Base-by-base conservation (phyloP, 2,113 vertebrate species). In the Halichoeres trimaculatus region DNA sequence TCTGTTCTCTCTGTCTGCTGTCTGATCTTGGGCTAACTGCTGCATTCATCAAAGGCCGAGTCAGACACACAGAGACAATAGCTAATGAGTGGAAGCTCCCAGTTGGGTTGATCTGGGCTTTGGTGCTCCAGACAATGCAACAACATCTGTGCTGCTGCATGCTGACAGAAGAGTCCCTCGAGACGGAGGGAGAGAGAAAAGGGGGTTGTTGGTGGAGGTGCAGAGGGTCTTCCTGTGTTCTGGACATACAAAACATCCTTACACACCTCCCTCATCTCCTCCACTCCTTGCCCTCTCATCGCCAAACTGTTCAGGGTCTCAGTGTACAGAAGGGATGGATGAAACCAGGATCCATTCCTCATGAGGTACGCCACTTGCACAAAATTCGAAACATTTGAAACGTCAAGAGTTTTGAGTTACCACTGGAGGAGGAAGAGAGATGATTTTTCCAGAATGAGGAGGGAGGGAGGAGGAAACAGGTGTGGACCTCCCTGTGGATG, bases 111-210 rank as follows among this genome's bases (percentile, higher is more conserved):
- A 90, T 89, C 86, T 57, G 48, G 80, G 86, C 88, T 90, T 75
- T 70, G 82, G 78, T 78, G 83, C 85, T 90, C 79, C 81, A 91
- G 88, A 90, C 92, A 90, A 92, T 91, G 90, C 90, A 88, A 86
- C 91, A 94, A 90, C 92, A 94, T 92, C 93, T 93, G 93, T 89
- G 92, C 83, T 74, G 74, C 87, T 86, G 84, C 87, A 84, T 83
- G 85, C 88, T 87, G 92, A 90, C 87, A 87, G 86, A 90, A 85
- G 79, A 70, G 8, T 91, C 92, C 90, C 92, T 24, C 58, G 92
- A 88, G 85, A 48, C 19, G 45, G 45, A 48, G 19, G 34, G 70
- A 36, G 22, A 19, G 67, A 8, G 30, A 30, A 30, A 34, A 52
- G 69, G 35, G 75, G 0, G 70, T 8, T 23, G 47, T 58, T n/a